Percentiles rank a stretch among this genome's conserved stretches.
Conservation (phyloP, 2,797 vertebrate species). For the Botia kubotai region DNA sequence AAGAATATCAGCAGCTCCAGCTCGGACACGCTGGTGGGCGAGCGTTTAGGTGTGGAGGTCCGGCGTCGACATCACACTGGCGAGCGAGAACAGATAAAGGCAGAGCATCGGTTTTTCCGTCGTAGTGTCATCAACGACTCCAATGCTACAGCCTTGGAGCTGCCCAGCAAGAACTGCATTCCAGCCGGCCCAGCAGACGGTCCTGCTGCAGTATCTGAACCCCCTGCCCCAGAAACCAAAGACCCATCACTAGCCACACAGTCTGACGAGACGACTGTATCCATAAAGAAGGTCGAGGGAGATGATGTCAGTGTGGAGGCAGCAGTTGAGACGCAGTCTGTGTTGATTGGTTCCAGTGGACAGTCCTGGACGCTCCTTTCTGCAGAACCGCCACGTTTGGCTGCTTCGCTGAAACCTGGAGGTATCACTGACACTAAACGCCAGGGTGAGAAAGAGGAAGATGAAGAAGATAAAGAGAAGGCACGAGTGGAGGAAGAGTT, state of each 20-base stretch:
- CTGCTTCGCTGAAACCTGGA: conserved; percentile 59
- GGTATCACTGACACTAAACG: conserved; percentile 61
- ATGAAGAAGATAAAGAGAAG: conserved; percentile 75
- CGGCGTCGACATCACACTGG: conserved; percentile 95
- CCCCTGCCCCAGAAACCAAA: conserved; percentile 58
- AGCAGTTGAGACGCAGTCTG: conserved; percentile 63
- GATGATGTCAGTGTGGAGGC: conserved; percentile 61
- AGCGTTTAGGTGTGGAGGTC: conserved; percentile 82
- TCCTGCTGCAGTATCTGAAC: conserved; percentile 57
- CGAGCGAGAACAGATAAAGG: conserved; percentile 92
- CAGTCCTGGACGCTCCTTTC: conserved; percentile 50
- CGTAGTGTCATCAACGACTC: conserved; percentile 98
- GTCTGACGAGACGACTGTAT: conserved; percentile 57
- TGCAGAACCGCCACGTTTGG: conserved; percentile 63
- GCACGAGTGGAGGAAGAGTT: conserved; percentile 75
- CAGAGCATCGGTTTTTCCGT: conserved; percentile 93
- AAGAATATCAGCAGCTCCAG: conserved; percentile 86
- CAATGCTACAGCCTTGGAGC: conserved; percentile 92
- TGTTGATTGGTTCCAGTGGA: conserved; percentile 64
- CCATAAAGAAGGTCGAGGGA: conserved; percentile 44
- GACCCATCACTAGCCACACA: conserved; percentile 61
- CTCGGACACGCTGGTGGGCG: conserved; percentile 89
- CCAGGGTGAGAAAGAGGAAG: conserved; percentile 67
- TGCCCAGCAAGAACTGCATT: conserved; percentile 84
- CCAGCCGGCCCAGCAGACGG: conserved; percentile 70